phyloP scores from a whole-genome alignment of 1,140 invertebrate genomes.

The Plectrocnemia conspersa region DNA sequence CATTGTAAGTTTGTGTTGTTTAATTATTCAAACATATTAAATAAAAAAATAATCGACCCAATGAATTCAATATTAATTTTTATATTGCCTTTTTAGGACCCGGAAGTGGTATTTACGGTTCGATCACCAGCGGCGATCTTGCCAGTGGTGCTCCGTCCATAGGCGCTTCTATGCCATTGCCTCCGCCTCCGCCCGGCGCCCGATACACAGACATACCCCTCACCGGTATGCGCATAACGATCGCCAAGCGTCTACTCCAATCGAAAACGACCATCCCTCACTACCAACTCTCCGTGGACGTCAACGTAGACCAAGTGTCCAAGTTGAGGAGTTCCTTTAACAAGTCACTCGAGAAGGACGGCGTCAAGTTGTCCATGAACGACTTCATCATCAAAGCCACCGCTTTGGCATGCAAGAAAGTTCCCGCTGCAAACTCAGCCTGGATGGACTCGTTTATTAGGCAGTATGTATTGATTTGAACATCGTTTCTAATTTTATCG shows the following conservation, averaged over 20 bases:
- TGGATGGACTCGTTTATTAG: constrained; percentile 95
- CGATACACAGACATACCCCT: constrained; percentile 78
- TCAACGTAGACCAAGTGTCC: constrained; percentile 74
- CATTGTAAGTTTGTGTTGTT: no score
- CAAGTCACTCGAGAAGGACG: constrained; percentile 74
- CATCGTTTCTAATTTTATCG: not conserved
- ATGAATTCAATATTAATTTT: not conserved
- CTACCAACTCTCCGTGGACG: constrained; percentile 89
- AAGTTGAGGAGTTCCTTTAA: constrained; percentile 66
- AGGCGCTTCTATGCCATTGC: constrained; percentile 39
- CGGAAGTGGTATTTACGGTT: constrained; percentile 84
- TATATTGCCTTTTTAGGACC: constrained; percentile 54
- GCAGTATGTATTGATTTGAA: constrained; percentile 62
- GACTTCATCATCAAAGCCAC: constrained; percentile 97
- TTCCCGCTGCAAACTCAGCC: constrained; percentile 92
- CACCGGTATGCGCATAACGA: constrained; percentile 81
- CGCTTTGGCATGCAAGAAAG: constrained; percentile 84
- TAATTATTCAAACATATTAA: no score
- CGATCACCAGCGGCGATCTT: constrained; percentile 84
- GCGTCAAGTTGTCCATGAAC: constrained; percentile 87
- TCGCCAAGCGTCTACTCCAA: constrained; percentile 85
- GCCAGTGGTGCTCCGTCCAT: constrained; percentile 48
- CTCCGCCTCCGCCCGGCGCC: constrained; percentile 41
- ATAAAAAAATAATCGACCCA: no score
- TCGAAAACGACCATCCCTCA: constrained; percentile 96